Conservation (phyloP, 2,888 invertebrate species). For the Opisthograptis luteolata region DNA sequence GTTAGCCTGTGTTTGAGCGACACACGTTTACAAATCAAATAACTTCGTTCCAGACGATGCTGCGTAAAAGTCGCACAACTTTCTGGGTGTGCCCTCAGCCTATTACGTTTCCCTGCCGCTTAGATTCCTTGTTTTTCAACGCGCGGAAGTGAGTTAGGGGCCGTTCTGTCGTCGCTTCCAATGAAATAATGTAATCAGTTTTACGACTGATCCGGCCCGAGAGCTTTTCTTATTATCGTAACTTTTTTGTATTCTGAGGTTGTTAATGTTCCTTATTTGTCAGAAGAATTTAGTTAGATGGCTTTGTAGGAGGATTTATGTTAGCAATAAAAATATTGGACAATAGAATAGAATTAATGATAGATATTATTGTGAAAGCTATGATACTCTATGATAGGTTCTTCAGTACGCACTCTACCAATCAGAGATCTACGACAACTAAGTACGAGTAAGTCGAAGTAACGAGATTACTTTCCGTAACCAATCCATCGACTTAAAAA, state of each 20-base stretch:
- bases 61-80: constrained; percentile 6
- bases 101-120: constrained; percentile 47
- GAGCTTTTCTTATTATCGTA: constrained; percentile 58
- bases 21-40: too few species aligned
- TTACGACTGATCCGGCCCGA: constrained; percentile 70
- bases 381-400: background rate
- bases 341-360: background rate
- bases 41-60: too few species aligned
- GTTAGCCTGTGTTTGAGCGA: too few species aligned
- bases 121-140: constrained; percentile 74
- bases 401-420: too few species aligned
- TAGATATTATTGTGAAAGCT: background rate
- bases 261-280: constrained; percentile 25
- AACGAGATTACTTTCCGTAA: background rate
- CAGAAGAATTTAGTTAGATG: constrained; percentile 7
- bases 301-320: constrained; percentile 4
- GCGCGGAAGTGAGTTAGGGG: constrained; percentile 68
- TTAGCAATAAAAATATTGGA: constrained; percentile 4
- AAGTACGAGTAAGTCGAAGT: background rate
- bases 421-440: background rate
- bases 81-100: background rate
- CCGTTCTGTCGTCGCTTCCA: constrained; percentile 72
- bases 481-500: background rate
- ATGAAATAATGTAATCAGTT: constrained; percentile 79
- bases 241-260: constrained; percentile 49